Evolutionary conservation across 23 tunicate genomes (phyloP).

Genomic region (Botrylloides violaceus): DNA sequence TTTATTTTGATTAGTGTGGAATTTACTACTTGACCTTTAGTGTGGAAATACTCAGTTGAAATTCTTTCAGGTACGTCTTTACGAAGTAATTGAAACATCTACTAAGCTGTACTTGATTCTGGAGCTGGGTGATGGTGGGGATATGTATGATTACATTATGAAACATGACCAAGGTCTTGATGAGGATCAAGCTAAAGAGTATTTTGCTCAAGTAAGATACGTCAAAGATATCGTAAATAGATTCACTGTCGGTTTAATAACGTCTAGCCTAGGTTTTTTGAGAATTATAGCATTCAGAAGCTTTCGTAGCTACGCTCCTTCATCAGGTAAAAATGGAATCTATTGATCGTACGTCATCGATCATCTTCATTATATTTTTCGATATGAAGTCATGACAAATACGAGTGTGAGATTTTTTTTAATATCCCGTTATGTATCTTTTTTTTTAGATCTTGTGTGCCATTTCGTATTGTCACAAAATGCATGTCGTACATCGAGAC

Average conservation of each 20-base stretch:
- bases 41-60: background rate
- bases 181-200: slow-evolving; percentile 89
- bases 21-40: background rate
- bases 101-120: slow-evolving; percentile 77
- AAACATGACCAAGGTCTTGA: slow-evolving; percentile 88
- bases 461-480: slow-evolving; percentile 88
- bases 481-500: slow-evolving; percentile 96
- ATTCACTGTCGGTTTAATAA: no score
- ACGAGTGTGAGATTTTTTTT: no score
- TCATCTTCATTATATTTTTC: no score
- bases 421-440: background rate
- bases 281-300: no score
- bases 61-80: slow-evolving; percentile 63
- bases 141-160: slow-evolving; percentile 98
- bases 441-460: slow-evolving; percentile 79
- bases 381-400: no score
- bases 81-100: slow-evolving; percentile 94
- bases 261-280: no score
- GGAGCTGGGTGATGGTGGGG: slow-evolving; percentile 98
- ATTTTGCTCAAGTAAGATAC: slow-evolving; percentile 84
- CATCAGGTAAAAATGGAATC: no score
- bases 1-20: slow-evolving; percentile 4
- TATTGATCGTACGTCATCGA: no score
- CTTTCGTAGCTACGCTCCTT: no score
- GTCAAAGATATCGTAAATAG: no score